Conservation (phyloP, 2,113 vertebrate genomes). For the Acrocephalus arundinaceus region DNA sequence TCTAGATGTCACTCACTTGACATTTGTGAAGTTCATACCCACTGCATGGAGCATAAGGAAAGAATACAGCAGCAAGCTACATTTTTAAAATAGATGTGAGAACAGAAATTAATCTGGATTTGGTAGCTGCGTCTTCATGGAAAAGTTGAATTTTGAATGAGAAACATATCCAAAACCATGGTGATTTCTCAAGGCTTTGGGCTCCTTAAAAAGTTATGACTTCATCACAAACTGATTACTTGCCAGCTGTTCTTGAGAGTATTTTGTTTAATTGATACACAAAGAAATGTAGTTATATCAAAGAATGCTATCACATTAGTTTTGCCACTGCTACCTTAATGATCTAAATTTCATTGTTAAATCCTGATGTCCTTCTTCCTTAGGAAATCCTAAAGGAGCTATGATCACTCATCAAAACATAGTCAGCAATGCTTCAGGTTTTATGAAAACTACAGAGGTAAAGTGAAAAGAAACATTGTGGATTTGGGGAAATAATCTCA, state of each 20-base stretch:
- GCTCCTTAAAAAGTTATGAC: neutral
- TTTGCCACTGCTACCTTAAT: neutral
- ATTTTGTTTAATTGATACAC: neutral
- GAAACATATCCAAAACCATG: neutral
- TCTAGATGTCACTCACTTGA: neutral
- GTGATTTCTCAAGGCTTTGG: neutral
- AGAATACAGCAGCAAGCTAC: neutral
- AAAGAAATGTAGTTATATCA: neutral
- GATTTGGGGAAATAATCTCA: neutral
- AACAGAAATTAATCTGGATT: neutral
- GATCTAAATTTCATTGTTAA: neutral
- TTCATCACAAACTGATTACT: neutral
- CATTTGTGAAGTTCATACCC: neutral
- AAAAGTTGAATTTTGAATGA: neutral
- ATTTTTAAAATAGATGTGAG: neutral
- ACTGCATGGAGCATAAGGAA: neutral
- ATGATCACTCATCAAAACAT: conserved; percentile 90
- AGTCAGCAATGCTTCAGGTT: conserved; percentile 88
- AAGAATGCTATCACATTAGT: neutral
- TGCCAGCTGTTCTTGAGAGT: neutral
- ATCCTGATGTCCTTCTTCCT: conserved; percentile 26
- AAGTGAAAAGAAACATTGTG: neutral
- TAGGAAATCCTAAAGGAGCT: conserved; percentile 95
- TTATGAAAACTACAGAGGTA: conserved; percentile 92
- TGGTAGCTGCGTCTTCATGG: neutral